phyloP scores from a whole-genome alignment of 2,113 vertebrate species.

The Herpailurus yagouaroundi region DNA sequence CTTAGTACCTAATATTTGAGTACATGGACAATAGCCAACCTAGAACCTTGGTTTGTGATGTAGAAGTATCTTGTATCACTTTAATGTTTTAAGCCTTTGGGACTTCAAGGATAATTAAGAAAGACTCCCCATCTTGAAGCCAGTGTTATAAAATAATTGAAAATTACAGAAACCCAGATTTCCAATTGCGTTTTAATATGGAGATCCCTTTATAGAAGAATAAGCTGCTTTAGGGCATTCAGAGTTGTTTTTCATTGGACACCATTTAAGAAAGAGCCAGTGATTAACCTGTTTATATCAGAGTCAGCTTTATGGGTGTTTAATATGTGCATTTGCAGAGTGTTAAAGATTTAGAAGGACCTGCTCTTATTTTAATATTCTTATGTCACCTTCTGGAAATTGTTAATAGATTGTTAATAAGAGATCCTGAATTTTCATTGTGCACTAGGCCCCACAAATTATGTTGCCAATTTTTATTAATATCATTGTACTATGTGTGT shows the following conservation, averaged over 20 bases:
- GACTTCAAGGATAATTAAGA: background rate
- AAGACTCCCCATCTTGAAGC: background rate
- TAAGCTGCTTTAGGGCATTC: background rate
- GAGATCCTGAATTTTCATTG: background rate
- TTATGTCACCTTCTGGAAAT: background rate
- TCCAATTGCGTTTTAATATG: background rate
- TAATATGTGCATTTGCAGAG: background rate
- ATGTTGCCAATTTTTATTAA: background rate
- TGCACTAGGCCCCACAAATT: background rate
- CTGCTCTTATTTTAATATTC: background rate
- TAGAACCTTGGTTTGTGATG: background rate
- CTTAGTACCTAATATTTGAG: background rate
- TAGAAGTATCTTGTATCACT: background rate
- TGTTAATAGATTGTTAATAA: background rate
- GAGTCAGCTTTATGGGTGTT: no score
- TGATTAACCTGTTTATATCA: background rate
- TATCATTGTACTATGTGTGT: background rate
- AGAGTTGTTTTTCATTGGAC: background rate
- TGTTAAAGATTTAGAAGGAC: background rate
- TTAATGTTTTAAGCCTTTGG: background rate
- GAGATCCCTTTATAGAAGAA: background rate
- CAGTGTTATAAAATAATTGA: background rate
- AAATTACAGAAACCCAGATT: background rate
- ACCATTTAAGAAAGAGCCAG: background rate
- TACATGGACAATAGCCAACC: background rate